Conservation (phyloP, 2,797 vertebrate species). For the Bradypus variegatus region DNA sequence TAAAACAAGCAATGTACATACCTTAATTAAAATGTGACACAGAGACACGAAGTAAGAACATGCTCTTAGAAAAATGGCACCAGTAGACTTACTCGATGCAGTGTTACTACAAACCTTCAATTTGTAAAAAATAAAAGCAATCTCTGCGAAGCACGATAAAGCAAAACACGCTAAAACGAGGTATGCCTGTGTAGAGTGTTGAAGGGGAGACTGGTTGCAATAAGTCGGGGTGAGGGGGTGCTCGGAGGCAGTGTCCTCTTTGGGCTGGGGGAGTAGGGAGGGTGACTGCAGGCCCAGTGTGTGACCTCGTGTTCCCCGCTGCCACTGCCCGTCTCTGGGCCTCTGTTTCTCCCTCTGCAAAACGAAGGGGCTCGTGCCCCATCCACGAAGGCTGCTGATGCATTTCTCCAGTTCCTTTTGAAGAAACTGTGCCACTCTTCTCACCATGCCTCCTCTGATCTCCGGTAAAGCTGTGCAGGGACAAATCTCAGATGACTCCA, state of each 20-base stretch:
- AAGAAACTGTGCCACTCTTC: neutral
- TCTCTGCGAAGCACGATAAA: neutral
- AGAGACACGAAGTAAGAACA: too few species aligned
- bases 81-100: too few species aligned
- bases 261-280: accelerated
- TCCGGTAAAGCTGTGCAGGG: accelerated
- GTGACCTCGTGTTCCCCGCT: neutral
- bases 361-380: accelerated
- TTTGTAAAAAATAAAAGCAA: too few species aligned
- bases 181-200: neutral
- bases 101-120: too few species aligned
- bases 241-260: neutral
- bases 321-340: neutral
- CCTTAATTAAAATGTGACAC: too few species aligned
- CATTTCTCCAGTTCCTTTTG: neutral
- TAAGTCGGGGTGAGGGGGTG: too few species aligned
- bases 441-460: neutral
- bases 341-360: neutral
- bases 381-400: accelerated
- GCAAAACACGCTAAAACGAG: neutral
- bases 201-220: neutral
- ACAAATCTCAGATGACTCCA: slow-evolving; percentile 20
- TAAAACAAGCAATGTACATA: too few species aligned
- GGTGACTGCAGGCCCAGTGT: accelerated
- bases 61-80: too few species aligned